Base-by-base conservation (phyloP, 2,113 vertebrate species). In the Daboia siamensis region DNA sequence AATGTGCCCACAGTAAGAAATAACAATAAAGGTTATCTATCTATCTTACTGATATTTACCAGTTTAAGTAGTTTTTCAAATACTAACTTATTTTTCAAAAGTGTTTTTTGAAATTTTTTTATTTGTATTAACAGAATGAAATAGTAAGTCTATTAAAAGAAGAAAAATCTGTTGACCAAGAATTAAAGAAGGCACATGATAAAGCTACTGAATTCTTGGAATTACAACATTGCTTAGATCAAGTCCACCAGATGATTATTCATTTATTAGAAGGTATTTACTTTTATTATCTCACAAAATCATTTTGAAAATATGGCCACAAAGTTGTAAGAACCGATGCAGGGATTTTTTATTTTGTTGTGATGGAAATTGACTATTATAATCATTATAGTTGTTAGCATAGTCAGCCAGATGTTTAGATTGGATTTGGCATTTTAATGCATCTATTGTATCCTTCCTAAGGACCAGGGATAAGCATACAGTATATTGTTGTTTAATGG, bases 201-300 rank as follows among this genome's bases (percentile, higher is more conserved):
- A 93, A 97, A n/a, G 97, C 98, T 33, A 91, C 90, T 10, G 97
- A 97, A 80, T 97, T 98, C n/a, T 97, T 98, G 93, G 97, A 98
- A 94, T 95, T 99, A 88, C 98, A 98, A 93, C 96, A 96, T 33
- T 98, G 98, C 88, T 91, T 98, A 59, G 95, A 95, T 91, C 97
- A 98, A 95, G 94, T 98, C 57, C 95, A 96, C 93, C 96, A 97
- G 3, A 96, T 96, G 17, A 91, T 98, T 92, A 96, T 96, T 90
- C 93, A 95, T n/a, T 55, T 93, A 1, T 95, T 99, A 39, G 97
- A 93, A 98, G 99, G 99, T 99, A 97, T 52, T 89, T 90, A 3
- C 17, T 3, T 21, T 0, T 90, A n/a, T 69, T 46, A 17, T 80
- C 2, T 8, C 1, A 11, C 23, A 21, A 91, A 91, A 2, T 20